phyloP scores from a whole-genome alignment of 2,113 vertebrate genomes.

The Nothocercus julius region DNA sequence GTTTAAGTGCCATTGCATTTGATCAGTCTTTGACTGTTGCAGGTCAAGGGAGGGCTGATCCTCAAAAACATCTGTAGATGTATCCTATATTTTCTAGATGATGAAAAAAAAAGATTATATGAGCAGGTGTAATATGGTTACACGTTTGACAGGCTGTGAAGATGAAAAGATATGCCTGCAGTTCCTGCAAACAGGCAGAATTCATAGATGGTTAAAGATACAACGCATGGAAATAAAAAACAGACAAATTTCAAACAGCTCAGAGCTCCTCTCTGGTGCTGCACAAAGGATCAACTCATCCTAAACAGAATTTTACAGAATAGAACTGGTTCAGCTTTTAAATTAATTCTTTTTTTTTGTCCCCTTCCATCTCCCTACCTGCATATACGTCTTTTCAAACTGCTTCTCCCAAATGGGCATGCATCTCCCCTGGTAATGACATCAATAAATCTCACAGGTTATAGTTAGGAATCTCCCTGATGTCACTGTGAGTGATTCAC shows the following conservation, averaged over 20 bases:
- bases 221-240: not conserved
- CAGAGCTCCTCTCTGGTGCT: accelerated
- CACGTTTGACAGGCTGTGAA: not conserved
- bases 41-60: not conserved
- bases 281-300: not conserved
- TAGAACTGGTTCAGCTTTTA: not conserved
- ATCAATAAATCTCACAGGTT: not conserved
- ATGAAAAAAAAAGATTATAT: not conserved
- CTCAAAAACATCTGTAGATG: not conserved
- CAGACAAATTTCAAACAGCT: not conserved
- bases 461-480: not conserved
- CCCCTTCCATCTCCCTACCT: not conserved
- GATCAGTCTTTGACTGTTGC: too few relatives aligned
- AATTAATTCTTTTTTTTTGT: not conserved
- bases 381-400: not conserved
- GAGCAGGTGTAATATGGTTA: not conserved
- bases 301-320: not conserved
- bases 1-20: too few relatives aligned
- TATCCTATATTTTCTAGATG: not conserved
- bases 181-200: not conserved
- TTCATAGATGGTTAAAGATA: not conserved
- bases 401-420: not conserved
- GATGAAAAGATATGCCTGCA: not conserved
- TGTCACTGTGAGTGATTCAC: not conserved
- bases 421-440: not conserved